Conservation (phyloP, 1,140 invertebrate species). For the Hestina assimilis region DNA sequence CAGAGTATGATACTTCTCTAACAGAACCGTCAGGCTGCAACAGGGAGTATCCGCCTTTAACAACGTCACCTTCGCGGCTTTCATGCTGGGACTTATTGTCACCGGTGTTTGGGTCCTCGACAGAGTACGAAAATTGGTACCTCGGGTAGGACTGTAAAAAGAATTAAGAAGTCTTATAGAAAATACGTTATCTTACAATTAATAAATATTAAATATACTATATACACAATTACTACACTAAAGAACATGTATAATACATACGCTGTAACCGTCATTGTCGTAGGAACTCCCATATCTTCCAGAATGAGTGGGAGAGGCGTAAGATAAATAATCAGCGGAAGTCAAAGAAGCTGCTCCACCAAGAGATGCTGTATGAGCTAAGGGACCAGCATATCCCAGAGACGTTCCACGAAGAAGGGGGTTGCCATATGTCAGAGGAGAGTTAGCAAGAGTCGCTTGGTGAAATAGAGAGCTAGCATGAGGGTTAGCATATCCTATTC, state of each 20-base stretch:
- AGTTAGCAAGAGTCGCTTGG: slow-evolving; percentile 27
- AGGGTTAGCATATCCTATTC: slow-evolving; percentile 2
- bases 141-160: slow-evolving; percentile 73
- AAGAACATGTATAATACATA: slow-evolving; percentile 35
- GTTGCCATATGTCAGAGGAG: too few relatives aligned
- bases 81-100: slow-evolving; percentile 77
- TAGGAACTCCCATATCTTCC: slow-evolving; percentile 21
- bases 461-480: slow-evolving; percentile 26
- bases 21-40: slow-evolving; percentile 70
- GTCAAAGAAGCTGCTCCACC: too few relatives aligned
- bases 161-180: neutral
- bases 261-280: slow-evolving; percentile 48
- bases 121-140: slow-evolving; percentile 75
- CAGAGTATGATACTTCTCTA: slow-evolving; percentile 65
- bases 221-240: too few relatives aligned
- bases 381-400: slow-evolving; percentile 29
- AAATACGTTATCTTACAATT: too few relatives aligned
- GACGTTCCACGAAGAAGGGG: slow-evolving; percentile 34
- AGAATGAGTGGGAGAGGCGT: slow-evolving; percentile 26
- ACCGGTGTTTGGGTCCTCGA: slow-evolving; percentile 75
- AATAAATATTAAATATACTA: too few relatives aligned
- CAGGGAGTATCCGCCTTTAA: slow-evolving; percentile 80
- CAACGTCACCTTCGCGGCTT: slow-evolving; percentile 78
- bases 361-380: slow-evolving; percentile 30
- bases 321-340: slow-evolving; percentile 22